Evolutionary conservation across 2,888 invertebrate species (phyloP).

Genomic region (Epistrophella euchroma): DNA sequence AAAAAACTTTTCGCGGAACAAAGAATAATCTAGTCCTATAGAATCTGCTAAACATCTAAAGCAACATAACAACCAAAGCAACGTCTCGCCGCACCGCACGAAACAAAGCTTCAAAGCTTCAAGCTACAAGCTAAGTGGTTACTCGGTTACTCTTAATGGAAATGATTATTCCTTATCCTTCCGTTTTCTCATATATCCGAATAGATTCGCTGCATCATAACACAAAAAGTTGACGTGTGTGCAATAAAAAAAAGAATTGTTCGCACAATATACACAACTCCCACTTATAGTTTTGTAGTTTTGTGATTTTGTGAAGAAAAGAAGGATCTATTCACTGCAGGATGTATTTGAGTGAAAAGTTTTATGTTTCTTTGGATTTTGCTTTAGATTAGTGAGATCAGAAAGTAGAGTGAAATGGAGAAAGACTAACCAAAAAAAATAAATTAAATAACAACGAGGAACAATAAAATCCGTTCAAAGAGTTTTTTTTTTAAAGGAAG

Average conservation of each 20-base stretch:
- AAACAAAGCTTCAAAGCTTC: background rate
- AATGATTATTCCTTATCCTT: slow-evolving; percentile 30
- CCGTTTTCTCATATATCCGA: slow-evolving; percentile 6
- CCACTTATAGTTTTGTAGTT: slow-evolving; percentile 13
- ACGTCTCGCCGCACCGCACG: background rate
- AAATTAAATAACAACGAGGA: background rate
- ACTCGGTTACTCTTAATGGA: slow-evolving; percentile 54
- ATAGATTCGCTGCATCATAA: slow-evolving; percentile 3
- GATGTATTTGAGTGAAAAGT: slow-evolving; percentile 7
- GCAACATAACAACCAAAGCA: background rate
- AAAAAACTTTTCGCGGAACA: slow-evolving; percentile 42
- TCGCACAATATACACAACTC: background rate
- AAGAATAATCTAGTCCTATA: slow-evolving; percentile 42
- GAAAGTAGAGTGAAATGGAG: background rate
- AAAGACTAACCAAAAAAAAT: background rate
- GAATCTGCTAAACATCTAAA: background rate
- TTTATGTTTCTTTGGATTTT: slow-evolving; percentile 39
- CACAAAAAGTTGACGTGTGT: slow-evolving; percentile 5
- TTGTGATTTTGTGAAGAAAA: background rate
- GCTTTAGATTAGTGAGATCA: slow-evolving; percentile 48
- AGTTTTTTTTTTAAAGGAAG: background rate
- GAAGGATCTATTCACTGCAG: background rate
- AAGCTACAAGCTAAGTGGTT: slow-evolving; percentile 37
- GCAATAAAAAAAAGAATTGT: background rate
- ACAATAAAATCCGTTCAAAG: background rate